Base-by-base conservation (phyloP, 2,888 invertebrate species). In the Thymelicus lineola region DNA sequence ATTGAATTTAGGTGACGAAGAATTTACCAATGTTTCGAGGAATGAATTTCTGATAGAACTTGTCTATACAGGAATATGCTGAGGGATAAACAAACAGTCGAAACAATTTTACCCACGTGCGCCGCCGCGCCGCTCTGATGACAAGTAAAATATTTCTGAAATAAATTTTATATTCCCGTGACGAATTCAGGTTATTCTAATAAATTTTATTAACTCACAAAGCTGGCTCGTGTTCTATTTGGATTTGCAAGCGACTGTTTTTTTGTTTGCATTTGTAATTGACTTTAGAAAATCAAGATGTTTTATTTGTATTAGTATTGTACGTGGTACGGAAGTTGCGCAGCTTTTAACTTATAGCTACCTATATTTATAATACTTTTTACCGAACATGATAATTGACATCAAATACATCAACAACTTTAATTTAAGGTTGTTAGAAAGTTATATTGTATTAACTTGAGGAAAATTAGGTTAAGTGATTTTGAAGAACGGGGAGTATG, bases 21-120 rank as follows among this genome's bases (percentile, higher is more conserved):
- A 42, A n/a, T 38, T 53, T 12, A 7, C 57, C 57, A 36, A 36
- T 36, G 57, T 64, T 42, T 64, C 17, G 7, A 9, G 38, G 20
- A 38, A 7, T 53, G 20, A 53, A 53, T 64, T 55, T 55, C 36
- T 42, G n/a, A 64, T 55, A 28, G 63, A 63, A 48, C 46, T 58
- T 46, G 58, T 59, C 9, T 35, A 17, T 20, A 48, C 28, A 0
- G n/a, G 38, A 50, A 58, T 48, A 10, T 45, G 57, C 58, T 35
- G 17, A 20, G 42, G 5, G 53, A 59, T 66, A 59, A 17, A 50
- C 65, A 42, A 65, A 57, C 57, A 63, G 14, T n/a, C 14, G 20
- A 38, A 63, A 63, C 38, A 57, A 65, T 65, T 57, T 65, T 17
- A 15, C 14, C 45, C 12, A n/a, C 45, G 9, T 14, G 10, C 1